Evolutionary conservation across 2,888 invertebrate genomes (phyloP).

Genomic region (Andrena chrysosceles): DNA sequence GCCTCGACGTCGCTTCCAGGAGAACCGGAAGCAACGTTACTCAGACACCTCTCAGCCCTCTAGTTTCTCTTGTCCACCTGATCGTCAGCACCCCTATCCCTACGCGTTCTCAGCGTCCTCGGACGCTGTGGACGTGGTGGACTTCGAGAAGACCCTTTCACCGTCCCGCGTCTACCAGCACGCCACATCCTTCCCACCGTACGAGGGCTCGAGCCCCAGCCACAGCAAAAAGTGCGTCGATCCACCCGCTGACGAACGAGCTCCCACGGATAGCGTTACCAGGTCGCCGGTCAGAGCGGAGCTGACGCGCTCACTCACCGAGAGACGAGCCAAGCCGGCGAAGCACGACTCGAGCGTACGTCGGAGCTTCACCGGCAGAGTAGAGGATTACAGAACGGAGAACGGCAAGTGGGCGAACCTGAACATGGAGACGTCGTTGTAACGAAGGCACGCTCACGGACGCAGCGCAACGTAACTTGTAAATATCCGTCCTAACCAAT

Average conservation of each 20-base stretch:
- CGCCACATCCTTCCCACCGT: constrained; percentile 67
- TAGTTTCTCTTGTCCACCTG: constrained; percentile 41
- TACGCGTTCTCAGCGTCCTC: constrained; percentile 85
- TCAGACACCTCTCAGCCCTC: constrained; percentile 19
- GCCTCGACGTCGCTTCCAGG: constrained; percentile 41
- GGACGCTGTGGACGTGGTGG: constrained; percentile 71
- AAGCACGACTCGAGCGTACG: constrained; percentile 39
- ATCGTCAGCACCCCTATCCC: constrained; percentile 52
- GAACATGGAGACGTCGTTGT: constrained; percentile 85
- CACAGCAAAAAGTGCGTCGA: constrained; percentile 30
- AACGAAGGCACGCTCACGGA: constrained; percentile 66
- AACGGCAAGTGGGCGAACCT: constrained; percentile 78
- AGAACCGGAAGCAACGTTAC: constrained; percentile 38
- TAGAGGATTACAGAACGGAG: constrained; percentile 69
- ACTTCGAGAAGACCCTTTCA: constrained; percentile 48
- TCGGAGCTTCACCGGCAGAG: constrained; percentile 76
- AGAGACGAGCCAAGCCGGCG: constrained; percentile 68
- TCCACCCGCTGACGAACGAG: not conserved
- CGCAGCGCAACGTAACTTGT: constrained; percentile 30
- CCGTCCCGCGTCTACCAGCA: constrained; percentile 28
- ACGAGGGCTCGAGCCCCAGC: constrained; percentile 59
- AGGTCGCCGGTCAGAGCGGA: constrained; percentile 5
- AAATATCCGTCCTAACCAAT: constrained; percentile 67
- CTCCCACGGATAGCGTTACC: not conserved
- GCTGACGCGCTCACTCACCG: constrained; percentile 88